Evolutionary conservation across 1,140 invertebrate species (phyloP), one percentile per base, ranked within the genome.

Genomic region (Lepidurus apus): DNA sequence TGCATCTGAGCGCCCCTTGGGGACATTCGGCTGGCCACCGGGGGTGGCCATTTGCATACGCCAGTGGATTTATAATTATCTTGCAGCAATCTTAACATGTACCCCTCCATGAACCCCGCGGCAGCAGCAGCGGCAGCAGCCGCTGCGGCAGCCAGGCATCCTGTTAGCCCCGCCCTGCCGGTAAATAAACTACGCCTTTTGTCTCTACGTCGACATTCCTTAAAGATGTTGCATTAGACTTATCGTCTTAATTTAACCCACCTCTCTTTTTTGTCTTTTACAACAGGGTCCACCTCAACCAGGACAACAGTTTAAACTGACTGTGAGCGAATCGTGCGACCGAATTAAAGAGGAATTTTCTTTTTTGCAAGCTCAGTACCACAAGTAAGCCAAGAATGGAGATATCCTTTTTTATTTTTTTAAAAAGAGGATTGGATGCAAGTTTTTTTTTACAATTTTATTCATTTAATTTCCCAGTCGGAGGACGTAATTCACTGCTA

Each of bases 261-360:
- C 21, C 21, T 75, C 42, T 74, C 43, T 43, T 74, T 74, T 3
- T 77, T 65, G 13, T 7, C 11, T 17, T 74, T 26, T 74, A 82
- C 89, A 88, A 77, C 87, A 96, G 93, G 94, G 93, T 83, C 94
- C 93, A 83, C 93, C 93, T 84, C 92, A 93, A 79, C 93, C 87
- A 88, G 92, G 87, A 89, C 95, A 89, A 91, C 95, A 87, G 88
- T 93, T 98, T 85, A 98, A 98, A 87, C 98, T 98, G 87, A 98
- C 95, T 79, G 93, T 98, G 84, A 91, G 93, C 73, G 97, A 98
- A 86, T 96, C 95, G 83, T 94, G 96, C 87, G 96, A 99, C 87
- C 90, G 96, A 84, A 98, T 99, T 84, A 99, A 99, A 89, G 96
- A 98, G 87, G 96, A 98, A 89, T 98, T 98, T 87, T 97, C 95